Evolutionary conservation across 2,113 vertebrate genomes (phyloP).

Genomic region (Tricholaema leucomelas): DNA sequence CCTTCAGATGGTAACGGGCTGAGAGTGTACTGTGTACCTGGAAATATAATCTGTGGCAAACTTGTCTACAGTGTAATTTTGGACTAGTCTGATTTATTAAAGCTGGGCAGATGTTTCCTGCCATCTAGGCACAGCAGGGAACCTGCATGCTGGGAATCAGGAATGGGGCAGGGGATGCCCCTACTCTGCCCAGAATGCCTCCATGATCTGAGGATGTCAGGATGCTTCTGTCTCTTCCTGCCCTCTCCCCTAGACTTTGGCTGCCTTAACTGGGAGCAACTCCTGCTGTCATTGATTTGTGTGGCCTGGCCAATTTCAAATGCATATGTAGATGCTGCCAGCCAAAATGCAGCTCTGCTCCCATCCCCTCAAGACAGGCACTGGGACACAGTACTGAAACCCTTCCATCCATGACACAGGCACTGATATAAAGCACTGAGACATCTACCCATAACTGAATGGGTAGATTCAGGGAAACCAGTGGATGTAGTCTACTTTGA

Average conservation of each 20-base stretch:
- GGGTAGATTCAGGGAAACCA: too few relatives aligned
- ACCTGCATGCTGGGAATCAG: background rate
- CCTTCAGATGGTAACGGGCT: background rate
- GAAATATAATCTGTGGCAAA: background rate
- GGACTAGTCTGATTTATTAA: background rate
- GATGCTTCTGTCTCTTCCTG: background rate
- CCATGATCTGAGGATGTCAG: background rate
- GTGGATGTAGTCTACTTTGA: too few relatives aligned
- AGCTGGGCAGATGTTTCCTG: constrained; percentile 41
- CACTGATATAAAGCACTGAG: background rate
- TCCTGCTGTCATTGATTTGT: background rate
- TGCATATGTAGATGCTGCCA: background rate
- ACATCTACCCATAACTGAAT: too few relatives aligned
- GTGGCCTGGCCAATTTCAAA: background rate
- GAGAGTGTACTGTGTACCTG: background rate
- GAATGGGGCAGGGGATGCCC: background rate
- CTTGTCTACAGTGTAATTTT: constrained; percentile 1
- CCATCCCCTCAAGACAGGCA: background rate
- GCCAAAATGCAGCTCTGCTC: background rate
- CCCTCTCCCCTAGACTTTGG: background rate
- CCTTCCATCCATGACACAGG: background rate
- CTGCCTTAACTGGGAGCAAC: background rate
- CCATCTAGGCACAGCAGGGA: background rate
- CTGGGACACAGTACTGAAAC: background rate
- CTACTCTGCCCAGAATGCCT: background rate